phyloP scores from a whole-genome alignment of 2,888 invertebrate genomes.

The Caenorhabditis afra region DNA sequence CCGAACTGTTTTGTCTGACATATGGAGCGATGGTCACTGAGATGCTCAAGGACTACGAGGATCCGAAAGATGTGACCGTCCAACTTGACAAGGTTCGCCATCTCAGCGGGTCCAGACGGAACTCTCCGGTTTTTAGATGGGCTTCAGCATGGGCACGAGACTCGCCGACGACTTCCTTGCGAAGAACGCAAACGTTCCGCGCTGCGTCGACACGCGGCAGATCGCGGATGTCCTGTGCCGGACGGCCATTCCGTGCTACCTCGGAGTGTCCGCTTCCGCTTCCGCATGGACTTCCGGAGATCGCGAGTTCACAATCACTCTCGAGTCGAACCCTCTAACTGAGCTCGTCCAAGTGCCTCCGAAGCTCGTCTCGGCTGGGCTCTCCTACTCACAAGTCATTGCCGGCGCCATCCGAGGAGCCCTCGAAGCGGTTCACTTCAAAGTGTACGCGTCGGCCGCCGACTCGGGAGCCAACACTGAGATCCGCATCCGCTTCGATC shows the following conservation, averaged over 20 bases:
- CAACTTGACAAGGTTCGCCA: conserved; percentile 86
- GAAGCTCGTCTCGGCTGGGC: conserved; percentile 82
- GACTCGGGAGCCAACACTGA: conserved; percentile 85
- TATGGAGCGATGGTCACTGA: conserved; percentile 98
- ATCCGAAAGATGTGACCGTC: conserved; percentile 96
- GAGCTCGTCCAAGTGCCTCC: conserved; percentile 83
- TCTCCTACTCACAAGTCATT: conserved; percentile 84
- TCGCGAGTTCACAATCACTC: conserved; percentile 92
- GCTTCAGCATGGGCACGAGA: conserved; percentile 98
- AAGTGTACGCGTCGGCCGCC: conserved; percentile 80
- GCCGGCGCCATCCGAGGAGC: conserved; percentile 92
- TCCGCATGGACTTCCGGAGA: conserved; percentile 90
- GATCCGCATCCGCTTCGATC: conserved; percentile 93
- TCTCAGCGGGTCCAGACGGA: not conserved
- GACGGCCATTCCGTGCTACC: conserved; percentile 87
- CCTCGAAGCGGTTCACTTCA: conserved; percentile 90
- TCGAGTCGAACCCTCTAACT: conserved; percentile 93
- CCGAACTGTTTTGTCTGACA: conserved; percentile 93
- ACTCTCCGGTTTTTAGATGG: conserved; percentile 82
- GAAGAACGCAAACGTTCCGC: conserved; percentile 88
- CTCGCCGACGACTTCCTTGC: conserved; percentile 98
- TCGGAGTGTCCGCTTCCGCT: conserved; percentile 92
- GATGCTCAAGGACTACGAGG: conserved; percentile 95
- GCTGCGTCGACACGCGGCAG: conserved; percentile 95
- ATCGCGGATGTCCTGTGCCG: conserved; percentile 86